Evolutionary conservation across 2,888 invertebrate species (phyloP).

Genomic region (Campoplex capitator): DNA sequence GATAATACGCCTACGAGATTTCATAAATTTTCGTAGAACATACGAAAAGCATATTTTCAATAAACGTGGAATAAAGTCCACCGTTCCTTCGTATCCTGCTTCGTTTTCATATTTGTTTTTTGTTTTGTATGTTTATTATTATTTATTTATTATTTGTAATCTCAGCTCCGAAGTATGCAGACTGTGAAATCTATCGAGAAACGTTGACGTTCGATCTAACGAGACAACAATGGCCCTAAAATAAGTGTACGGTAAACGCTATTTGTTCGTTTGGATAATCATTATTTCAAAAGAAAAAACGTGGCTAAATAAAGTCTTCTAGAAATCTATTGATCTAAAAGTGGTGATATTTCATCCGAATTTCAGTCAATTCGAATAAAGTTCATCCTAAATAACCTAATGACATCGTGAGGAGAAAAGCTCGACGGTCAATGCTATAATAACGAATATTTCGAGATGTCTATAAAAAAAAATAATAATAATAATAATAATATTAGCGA

Average conservation of each 20-base stretch:
- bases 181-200: slow-evolving; percentile 35
- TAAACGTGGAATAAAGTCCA: not conserved
- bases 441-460: slow-evolving; percentile 62
- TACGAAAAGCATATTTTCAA: slow-evolving; percentile 1
- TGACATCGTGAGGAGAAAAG: slow-evolving; percentile 64
- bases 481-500: slow-evolving; percentile 62
- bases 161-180: slow-evolving; percentile 13
- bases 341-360: slow-evolving; percentile 6
- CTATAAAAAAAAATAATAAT: slow-evolving; percentile 56
- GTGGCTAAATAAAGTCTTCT: slow-evolving; percentile 25
- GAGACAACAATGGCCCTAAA: slow-evolving; percentile 47
- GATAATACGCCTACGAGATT: slow-evolving; percentile 20
- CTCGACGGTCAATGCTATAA: slow-evolving; percentile 60
- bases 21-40: not conserved
- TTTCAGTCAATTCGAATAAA: slow-evolving; percentile 5
- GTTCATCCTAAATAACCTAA: slow-evolving; percentile 54
- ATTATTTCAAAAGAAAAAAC: slow-evolving; percentile 16
- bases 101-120: not conserved
- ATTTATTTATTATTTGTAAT: not conserved
- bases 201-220: slow-evolving; percentile 60
- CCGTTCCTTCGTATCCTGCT: not conserved
- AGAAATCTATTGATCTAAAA: slow-evolving; percentile 49
- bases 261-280: slow-evolving; percentile 1
- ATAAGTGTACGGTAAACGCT: slow-evolving; percentile 18
- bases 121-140: not conserved